phyloP scores from a whole-genome alignment of 1,140 invertebrate species.

The Nephila pilipes region DNA sequence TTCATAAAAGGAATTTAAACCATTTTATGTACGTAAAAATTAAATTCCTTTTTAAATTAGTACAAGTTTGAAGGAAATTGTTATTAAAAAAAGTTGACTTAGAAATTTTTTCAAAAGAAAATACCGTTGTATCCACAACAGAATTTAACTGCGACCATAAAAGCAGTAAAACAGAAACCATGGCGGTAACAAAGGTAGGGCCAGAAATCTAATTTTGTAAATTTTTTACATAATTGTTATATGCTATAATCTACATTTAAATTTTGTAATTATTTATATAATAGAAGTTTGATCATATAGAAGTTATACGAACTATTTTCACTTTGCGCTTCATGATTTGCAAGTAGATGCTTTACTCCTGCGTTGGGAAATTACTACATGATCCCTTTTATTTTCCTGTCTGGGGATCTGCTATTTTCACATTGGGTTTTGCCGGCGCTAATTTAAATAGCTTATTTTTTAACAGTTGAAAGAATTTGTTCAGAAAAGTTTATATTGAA shows the following conservation, averaged over 20 bases:
- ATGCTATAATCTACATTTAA: neutral
- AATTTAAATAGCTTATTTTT: neutral
- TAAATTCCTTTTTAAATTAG: too few species aligned
- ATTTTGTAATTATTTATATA: neutral
- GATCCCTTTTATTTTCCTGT: neutral
- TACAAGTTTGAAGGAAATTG: too few species aligned
- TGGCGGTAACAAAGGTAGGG: constrained; percentile 44
- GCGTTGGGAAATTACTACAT: constrained; percentile 30
- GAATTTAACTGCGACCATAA: neutral
- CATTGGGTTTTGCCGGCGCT: neutral
- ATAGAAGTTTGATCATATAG: neutral
- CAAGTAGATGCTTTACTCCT: neutral
- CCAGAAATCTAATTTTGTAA: neutral
- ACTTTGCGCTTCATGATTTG: neutral
- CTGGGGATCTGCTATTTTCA: neutral
- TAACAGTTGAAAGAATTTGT: neutral
- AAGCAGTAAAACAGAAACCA: constrained; percentile 26
- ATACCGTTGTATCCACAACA: too few species aligned
- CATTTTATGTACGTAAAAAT: too few species aligned
- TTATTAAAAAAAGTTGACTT: too few species aligned
- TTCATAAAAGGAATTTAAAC: too few species aligned
- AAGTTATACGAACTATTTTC: neutral
- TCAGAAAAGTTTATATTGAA: neutral
- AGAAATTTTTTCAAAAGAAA: too few species aligned
- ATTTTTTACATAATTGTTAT: neutral